phyloP scores from a whole-genome alignment of 2,797 vertebrate species.

The Heterohyrax brucei region DNA sequence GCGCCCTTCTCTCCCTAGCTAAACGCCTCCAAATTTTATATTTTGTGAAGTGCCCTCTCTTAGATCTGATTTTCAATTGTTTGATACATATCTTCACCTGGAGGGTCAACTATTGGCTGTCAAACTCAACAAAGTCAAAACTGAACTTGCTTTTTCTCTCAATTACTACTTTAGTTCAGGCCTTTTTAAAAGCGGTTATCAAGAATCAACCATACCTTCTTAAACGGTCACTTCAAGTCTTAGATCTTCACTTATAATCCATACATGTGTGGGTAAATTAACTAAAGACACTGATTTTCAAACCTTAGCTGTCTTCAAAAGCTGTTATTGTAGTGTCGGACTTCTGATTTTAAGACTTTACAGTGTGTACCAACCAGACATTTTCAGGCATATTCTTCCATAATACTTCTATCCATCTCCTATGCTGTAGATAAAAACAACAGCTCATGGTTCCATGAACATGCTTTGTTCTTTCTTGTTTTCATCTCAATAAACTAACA shows the following conservation, averaged over 20 bases:
- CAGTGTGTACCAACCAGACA: neutral
- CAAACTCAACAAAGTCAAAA: constrained; percentile 19
- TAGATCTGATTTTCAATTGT: neutral
- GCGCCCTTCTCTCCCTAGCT: neutral
- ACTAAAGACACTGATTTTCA: constrained; percentile 18
- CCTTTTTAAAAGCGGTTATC: neutral
- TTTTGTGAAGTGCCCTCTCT: neutral
- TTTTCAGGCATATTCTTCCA: constrained; percentile 42
- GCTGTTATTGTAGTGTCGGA: neutral
- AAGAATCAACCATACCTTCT: neutral
- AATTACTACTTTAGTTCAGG: constrained; percentile 17
- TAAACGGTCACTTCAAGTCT: neutral
- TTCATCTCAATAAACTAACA: constrained; percentile 38
- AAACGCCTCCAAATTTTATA: constrained; percentile 5
- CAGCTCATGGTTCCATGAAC: constrained; percentile 18
- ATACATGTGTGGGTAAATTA: neutral
- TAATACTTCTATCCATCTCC: neutral
- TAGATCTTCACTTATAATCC: neutral
- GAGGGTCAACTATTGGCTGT: neutral
- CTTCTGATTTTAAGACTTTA: neutral
- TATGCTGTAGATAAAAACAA: neutral
- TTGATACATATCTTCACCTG: neutral
- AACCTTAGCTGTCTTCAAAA: constrained; percentile 32
- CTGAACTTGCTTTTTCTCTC: neutral
- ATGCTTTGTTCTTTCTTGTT: constrained; percentile 29